phyloP scores from a whole-genome alignment of 1,140 invertebrate species.

The Ganaspis sp. region DNA sequence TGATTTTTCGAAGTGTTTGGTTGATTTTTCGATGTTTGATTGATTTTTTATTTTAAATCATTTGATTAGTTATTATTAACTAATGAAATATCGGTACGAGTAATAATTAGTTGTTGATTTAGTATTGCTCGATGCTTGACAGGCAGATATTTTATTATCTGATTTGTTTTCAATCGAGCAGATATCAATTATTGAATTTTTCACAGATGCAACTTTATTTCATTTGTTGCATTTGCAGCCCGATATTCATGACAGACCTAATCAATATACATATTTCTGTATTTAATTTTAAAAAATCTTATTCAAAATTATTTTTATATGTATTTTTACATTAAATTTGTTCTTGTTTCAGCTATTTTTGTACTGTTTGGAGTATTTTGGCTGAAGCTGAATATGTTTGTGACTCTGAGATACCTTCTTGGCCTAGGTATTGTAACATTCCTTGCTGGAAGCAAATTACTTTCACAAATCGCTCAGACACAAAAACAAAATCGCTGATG shows the following conservation, averaged over 20 bases:
- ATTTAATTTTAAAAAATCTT: constrained; percentile 28
- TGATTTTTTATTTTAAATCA: too few species aligned
- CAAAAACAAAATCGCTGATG: constrained; percentile 66
- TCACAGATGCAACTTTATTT: constrained; percentile 63
- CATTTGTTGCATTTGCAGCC: constrained; percentile 67
- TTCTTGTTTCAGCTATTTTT: constrained; percentile 84
- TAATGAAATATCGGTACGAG: too few species aligned
- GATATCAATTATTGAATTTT: constrained; percentile 68
- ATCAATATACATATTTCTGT: constrained; percentile 18
- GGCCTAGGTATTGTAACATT: constrained; percentile 91
- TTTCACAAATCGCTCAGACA: constrained; percentile 83
- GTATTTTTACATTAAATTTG: too few species aligned
- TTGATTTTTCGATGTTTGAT: too few species aligned
- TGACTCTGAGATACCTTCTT: constrained; percentile 93
- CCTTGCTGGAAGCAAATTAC: constrained; percentile 92
- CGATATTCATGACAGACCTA: constrained; percentile 66
- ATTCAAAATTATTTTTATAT: constrained; percentile 20
- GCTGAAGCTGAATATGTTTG: constrained; percentile 96
- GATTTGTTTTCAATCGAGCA: constrained; percentile 67
- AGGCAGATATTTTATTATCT: constrained; percentile 47
- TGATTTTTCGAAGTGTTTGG: too few species aligned
- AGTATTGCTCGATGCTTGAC: constrained; percentile 63
- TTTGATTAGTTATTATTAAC: too few species aligned
- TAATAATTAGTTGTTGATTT: neutral
- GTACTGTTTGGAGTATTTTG: constrained; percentile 93